Evolutionary conservation across 2,797 vertebrate genomes (phyloP).

Genomic region (Phataginus tetradactyla): DNA sequence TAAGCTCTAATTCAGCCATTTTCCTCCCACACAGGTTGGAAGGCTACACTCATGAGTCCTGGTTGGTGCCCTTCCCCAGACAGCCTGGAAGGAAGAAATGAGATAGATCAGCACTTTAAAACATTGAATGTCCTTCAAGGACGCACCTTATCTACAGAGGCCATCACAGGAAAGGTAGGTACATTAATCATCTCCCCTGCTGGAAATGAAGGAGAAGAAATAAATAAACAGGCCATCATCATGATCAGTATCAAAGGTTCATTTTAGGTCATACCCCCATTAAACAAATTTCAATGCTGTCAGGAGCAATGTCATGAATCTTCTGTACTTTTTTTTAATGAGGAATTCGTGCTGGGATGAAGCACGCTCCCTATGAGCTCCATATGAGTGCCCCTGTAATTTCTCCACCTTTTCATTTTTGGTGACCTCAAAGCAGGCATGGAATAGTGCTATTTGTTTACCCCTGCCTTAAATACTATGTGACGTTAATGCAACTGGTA

Average conservation of each 20-base stretch:
- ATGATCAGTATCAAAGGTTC: slow-evolving; percentile 82
- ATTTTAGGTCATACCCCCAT: slow-evolving; percentile 82
- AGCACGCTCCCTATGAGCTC: slow-evolving; percentile 55
- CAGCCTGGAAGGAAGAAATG: slow-evolving; percentile 78
- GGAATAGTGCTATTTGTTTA: background rate
- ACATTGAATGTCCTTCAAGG: slow-evolving; percentile 86
- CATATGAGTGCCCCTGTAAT: background rate
- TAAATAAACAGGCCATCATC: slow-evolving; percentile 87
- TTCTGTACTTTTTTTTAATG: background rate
- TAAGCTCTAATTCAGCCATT: slow-evolving; percentile 51
- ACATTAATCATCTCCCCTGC: slow-evolving; percentile 87
- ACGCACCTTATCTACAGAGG: slow-evolving; percentile 82
- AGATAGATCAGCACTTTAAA: slow-evolving; percentile 87
- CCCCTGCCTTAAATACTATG: background rate
- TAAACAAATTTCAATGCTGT: slow-evolving; percentile 83
- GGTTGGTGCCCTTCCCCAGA: slow-evolving; percentile 71
- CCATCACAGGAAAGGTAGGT: slow-evolving; percentile 83
- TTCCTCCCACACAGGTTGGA: slow-evolving; percentile 55
- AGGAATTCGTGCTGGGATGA: slow-evolving; percentile 61
- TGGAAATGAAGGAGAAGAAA: slow-evolving; percentile 86
- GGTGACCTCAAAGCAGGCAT: background rate
- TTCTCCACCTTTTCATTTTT: background rate
- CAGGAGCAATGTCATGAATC: slow-evolving; percentile 74
- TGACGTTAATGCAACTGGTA: background rate
- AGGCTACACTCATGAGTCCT: slow-evolving; percentile 69